phyloP scores from a whole-genome alignment of 2,113 vertebrate genomes.

The Dicentrarchus labrax region DNA sequence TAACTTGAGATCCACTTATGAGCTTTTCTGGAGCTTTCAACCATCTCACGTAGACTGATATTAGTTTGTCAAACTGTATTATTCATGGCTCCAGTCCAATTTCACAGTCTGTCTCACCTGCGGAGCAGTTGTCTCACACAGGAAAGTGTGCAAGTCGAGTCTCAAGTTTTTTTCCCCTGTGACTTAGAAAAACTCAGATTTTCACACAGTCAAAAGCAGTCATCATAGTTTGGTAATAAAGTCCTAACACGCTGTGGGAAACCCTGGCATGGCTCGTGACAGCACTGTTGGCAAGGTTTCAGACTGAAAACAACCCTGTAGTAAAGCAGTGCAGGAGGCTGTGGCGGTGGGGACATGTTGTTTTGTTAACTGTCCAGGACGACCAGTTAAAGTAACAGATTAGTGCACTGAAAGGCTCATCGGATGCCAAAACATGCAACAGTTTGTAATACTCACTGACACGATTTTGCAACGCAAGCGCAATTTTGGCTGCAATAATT shows the following conservation, averaged over 20 bases:
- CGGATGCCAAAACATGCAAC: neutral
- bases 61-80: neutral
- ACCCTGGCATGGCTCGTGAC: neutral
- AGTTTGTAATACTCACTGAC: neutral
- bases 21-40: neutral
- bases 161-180: neutral
- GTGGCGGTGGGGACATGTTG: neutral
- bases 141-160: neutral
- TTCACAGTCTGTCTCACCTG: neutral
- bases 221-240: neutral
- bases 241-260: neutral
- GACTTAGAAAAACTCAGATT: neutral
- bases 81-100: neutral
- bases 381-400: neutral
- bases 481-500: neutral
- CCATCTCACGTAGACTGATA: neutral
- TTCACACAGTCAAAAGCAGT: neutral
- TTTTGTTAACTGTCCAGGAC: neutral
- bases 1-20: neutral
- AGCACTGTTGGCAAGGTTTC: neutral
- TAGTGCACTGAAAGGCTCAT: neutral
- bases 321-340: neutral
- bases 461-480: neutral
- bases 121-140: neutral
- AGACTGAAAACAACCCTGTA: neutral